Base-by-base conservation (phyloP, 1,140 invertebrate genomes). In the Cotesia vestalis region DNA sequence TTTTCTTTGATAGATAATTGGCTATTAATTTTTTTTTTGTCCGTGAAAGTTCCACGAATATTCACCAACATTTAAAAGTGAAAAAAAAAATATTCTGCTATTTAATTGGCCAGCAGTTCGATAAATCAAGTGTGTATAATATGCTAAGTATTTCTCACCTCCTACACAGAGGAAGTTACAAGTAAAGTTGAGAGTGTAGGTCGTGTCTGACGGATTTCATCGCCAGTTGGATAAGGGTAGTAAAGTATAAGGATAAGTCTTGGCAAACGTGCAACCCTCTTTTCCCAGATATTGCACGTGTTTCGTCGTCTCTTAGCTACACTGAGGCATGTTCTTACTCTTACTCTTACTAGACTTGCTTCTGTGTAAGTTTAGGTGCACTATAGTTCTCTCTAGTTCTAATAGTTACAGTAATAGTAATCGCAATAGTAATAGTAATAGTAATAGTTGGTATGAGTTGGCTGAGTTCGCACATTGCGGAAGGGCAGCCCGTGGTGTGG, bases 221-320 rank as follows among this genome's bases (percentile, higher is more conserved):
- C 63, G 52, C 62, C 68, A 59, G 57, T 59, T 51, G 36, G 57
- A 72, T 35, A 34, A 61, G 38, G 71, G 52, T 4, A 12, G 20
- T 51, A 57, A 8, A 46, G 52, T 17, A 59, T 66, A 59, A 69
- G 73, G 59, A 67, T 64, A 72, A 72, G 60, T 72, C 57, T 73
- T 75, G 74, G 74, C 74, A 63, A 55, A 61, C 40, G 12, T 53
- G 67, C 74, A 75, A 55, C 66, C 35, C 35, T 51, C 34, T 71
- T 74, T 66, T 64, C 53, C 53, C 20, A 75, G 71, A 66, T 71
- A 75, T 68, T 71, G 73, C 70, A 69, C 74, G 71, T 75, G 73
- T 75, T 75, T 75, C 73, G 68, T 59, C 55, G 40, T 46, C 40
- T 46, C 40, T 46, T 46, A 46, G 40, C 40, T 27, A 27, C 27